Evolutionary conservation across 2,888 invertebrate genomes (phyloP).

Genomic region (Chaetogeoica ovagalla): DNA sequence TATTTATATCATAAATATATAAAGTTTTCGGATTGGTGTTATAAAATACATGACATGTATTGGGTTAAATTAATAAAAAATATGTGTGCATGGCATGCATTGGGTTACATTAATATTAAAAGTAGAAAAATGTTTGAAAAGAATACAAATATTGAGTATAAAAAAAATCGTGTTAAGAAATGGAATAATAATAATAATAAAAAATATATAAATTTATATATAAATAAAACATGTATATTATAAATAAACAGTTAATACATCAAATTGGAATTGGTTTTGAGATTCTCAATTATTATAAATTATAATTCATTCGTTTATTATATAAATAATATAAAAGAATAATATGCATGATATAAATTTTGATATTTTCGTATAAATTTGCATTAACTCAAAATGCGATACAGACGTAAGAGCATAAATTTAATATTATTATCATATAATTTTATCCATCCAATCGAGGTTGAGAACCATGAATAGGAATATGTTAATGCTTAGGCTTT

Average conservation of each 20-base stretch:
- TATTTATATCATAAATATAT: constrained; percentile 16
- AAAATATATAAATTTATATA: neutral
- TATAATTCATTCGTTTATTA: neutral
- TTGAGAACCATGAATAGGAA: constrained; percentile 26
- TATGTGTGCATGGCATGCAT: constrained; percentile 4
- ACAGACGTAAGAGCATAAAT: constrained; percentile 46
- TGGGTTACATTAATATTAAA: constrained; percentile 15
- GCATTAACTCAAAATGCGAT: constrained; percentile 21
- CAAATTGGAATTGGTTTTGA: constrained; percentile 18
- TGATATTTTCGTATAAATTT: constrained; percentile 15
- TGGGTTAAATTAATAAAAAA: constrained; percentile 33
- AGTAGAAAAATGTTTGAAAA: constrained; percentile 29
- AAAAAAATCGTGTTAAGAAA: constrained; percentile 8
- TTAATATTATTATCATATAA: constrained; percentile 28
- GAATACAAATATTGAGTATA: constrained; percentile 26
- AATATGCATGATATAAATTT: constrained; percentile 14
- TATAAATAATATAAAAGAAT: neutral
- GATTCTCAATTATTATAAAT: constrained; percentile 15
- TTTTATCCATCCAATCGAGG: constrained; percentile 33
- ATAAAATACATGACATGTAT: constrained; percentile 23
- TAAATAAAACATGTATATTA: neutral
- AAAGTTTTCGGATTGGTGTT: constrained; percentile 19
- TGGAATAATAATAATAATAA: constrained; percentile 14
- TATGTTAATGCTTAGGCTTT: constrained; percentile 66
- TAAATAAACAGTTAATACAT: constrained; percentile 18